Conservation (phyloP, 1,140 invertebrate species). For the Zaprionus vittiger region DNA sequence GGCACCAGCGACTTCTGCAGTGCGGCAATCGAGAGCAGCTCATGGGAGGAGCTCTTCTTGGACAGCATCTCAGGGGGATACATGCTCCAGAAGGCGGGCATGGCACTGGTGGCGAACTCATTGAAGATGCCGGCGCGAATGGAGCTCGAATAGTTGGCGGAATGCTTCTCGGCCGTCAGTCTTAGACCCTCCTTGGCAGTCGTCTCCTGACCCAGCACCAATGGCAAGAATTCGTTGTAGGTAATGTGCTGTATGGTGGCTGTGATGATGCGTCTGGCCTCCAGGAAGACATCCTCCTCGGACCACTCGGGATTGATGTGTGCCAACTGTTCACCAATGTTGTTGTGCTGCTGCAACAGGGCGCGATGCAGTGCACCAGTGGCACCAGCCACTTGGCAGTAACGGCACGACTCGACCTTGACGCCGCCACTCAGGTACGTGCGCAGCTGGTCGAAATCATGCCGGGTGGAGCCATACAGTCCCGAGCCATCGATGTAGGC, state of each 20-base stretch:
- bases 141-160: slow-evolving; percentile 91
- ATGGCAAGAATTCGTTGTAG: slow-evolving; percentile 93
- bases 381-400: slow-evolving; percentile 79
- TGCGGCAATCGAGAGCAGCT: slow-evolving; percentile 85
- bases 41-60: slow-evolving; percentile 78
- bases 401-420: slow-evolving; percentile 87
- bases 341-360: slow-evolving; percentile 92
- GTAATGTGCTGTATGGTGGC: slow-evolving; percentile 94
- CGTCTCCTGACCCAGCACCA: slow-evolving; percentile 88
- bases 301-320: slow-evolving; percentile 93
- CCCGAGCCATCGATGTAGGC: slow-evolving; percentile 94
- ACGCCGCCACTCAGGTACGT: slow-evolving; percentile 91
- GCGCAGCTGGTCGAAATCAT: slow-evolving; percentile 88
- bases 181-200: slow-evolving; percentile 83
- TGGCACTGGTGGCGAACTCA: slow-evolving; percentile 90
- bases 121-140: slow-evolving; percentile 85
- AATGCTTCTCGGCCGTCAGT: slow-evolving; percentile 78
- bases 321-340: slow-evolving; percentile 90
- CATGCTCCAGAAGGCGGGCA: slow-evolving; percentile 91
- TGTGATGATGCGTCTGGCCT: slow-evolving; percentile 90
- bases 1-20: slow-evolving; percentile 83
- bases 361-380: slow-evolving; percentile 89
- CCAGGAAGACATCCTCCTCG: slow-evolving; percentile 91
- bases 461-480: slow-evolving; percentile 92
- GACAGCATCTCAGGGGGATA: slow-evolving; percentile 85